Evolutionary conservation across 2,888 invertebrate genomes (phyloP), one percentile per base, ranked within the genome.

Genomic region (Nomada flava): DNA sequence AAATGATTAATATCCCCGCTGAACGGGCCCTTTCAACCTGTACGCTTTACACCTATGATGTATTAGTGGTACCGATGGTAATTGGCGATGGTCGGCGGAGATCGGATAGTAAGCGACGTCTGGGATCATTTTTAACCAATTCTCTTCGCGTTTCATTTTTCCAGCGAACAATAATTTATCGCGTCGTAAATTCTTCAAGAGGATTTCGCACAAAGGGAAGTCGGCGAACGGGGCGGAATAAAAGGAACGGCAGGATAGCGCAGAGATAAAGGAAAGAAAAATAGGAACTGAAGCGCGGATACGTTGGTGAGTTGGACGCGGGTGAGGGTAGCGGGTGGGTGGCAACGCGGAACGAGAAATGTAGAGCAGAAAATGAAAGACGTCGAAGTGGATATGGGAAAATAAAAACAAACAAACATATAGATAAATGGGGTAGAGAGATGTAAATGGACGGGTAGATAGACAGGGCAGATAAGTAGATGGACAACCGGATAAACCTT

Each of bases 131-230:
- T 77, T 79, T 69, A 78, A 78, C 72, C 76, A 84, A 86, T 86
- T 86, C 78, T 68, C 71, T 75, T 72, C 74, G 50, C 76, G 65
- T 75, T 53, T 62, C 68, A 62, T 50, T 5, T 36, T 63, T 20
- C 63, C 18, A 15, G 70, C 72, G 85, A 86, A 86, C 79, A 87
- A 87, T 85, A 83, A 85, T 86, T 87, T 87, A 85, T 87, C 83
- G 78, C 79, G 76, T 57, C 82, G 84, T 86, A 82, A 86, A 86
- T 84, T 82, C 79, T 84, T 82, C 84, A 86, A 72, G 86, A 75
- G 77, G 82, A 84, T 81, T 75, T 76, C 63, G 62, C 67, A 79
- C 52, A 76, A 78, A 65, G 65, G 42, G 57, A 44, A 76, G 64
- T 68, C 64, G 64, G 55, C 57, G 76, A 70, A 63, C 26, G 59